Evolutionary conservation across 2,888 invertebrate species (phyloP).

Genomic region (Tolmerus cingulatus): DNA sequence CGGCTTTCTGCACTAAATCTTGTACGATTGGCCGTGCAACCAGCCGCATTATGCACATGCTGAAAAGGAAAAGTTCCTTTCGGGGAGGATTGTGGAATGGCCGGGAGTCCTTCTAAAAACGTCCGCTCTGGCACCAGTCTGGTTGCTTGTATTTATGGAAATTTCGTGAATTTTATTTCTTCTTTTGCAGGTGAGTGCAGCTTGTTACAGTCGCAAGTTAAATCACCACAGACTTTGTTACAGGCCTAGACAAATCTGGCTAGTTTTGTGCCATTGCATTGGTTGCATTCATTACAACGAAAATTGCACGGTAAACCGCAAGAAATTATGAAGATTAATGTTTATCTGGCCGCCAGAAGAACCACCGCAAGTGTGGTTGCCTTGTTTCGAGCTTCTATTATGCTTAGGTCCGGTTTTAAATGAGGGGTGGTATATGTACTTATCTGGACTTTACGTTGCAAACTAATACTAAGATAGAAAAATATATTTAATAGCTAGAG

Average conservation of each 20-base stretch:
- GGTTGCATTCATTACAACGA: background rate
- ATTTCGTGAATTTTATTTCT: background rate
- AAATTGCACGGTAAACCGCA: background rate
- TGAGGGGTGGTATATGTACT: background rate
- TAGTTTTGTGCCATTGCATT: background rate
- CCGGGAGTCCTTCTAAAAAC: background rate
- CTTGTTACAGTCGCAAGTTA: background rate
- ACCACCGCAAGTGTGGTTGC: background rate
- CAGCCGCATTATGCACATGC: slow-evolving; percentile 30
- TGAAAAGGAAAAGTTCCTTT: slow-evolving; percentile 21
- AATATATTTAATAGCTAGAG: background rate
- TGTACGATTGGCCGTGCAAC: slow-evolving; percentile 8
- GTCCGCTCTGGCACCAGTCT: background rate
- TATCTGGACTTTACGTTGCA: background rate
- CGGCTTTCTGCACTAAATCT: slow-evolving; percentile 26
- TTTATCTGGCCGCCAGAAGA: background rate
- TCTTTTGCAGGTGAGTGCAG: background rate
- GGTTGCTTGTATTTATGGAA: background rate
- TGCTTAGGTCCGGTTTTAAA: background rate
- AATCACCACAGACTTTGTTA: background rate
- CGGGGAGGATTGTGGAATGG: background rate
- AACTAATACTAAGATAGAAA: background rate
- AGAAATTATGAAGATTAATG: background rate
- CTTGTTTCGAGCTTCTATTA: background rate
- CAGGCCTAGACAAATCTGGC: background rate